A percentile compares a stretch with the other conserved stretches of the same genome.
phyloP scores from a whole-genome alignment of 2,113 vertebrate genomes.

The Thinocorus orbignyianus region DNA sequence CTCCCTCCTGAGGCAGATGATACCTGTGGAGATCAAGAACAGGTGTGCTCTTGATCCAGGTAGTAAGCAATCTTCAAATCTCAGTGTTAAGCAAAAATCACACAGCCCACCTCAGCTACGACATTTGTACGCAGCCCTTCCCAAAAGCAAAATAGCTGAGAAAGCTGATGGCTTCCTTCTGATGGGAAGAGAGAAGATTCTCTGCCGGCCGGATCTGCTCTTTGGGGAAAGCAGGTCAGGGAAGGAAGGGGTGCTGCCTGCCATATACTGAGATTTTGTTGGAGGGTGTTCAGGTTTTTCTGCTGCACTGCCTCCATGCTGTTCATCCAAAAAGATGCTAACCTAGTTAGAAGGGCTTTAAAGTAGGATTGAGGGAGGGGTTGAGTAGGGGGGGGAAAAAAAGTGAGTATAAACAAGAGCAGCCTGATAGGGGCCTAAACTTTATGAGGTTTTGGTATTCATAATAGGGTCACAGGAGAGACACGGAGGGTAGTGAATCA shows the following conservation, averaged over 20 bases:
- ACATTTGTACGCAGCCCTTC: not conserved
- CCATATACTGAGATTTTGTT: not conserved
- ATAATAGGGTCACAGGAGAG: conserved; percentile 25
- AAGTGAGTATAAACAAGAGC: not conserved
- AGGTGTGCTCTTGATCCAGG: not conserved
- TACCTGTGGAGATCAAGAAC: not conserved
- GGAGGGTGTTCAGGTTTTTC: not conserved
- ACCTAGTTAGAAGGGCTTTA: conserved; percentile 41
- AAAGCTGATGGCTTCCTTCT: not conserved
- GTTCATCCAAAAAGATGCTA: conserved; percentile 15
- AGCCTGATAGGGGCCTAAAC: not conserved
- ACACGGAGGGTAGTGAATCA: not conserved
- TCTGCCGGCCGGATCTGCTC: not conserved
- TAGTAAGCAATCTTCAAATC: not conserved
- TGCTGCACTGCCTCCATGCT: not conserved
- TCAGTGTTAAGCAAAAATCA: not conserved
- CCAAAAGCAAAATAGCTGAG: not conserved
- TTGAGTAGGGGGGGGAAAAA: not conserved
- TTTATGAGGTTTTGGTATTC: conserved; percentile 10
- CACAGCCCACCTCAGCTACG: accelerated
- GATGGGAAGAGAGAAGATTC: not conserved
- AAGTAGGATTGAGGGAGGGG: not conserved
- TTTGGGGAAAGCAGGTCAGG: not conserved
- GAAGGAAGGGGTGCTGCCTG: not conserved
- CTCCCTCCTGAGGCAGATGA: not conserved